phyloP scores from a whole-genome alignment of 1,140 invertebrate species.

The Ostrea edulis region DNA sequence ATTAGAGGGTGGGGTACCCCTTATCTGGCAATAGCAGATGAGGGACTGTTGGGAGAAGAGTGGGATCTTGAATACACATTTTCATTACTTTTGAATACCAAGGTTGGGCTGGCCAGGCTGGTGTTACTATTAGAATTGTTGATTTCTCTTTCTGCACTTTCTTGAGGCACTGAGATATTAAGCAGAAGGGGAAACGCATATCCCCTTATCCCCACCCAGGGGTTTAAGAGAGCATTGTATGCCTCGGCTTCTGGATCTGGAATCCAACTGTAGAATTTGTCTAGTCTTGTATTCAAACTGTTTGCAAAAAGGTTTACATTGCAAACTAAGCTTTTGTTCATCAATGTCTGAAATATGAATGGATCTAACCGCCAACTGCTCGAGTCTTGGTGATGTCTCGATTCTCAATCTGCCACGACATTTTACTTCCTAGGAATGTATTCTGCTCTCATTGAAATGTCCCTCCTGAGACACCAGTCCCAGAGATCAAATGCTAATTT shows the following conservation, averaged over 20 bases:
- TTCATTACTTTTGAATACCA: slow-evolving; percentile 23
- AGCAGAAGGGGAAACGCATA: slow-evolving; percentile 44
- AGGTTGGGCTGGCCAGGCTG: slow-evolving; percentile 43
- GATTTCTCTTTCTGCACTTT: slow-evolving; percentile 11
- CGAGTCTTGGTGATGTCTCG: slow-evolving; percentile 5
- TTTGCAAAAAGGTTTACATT: slow-evolving; percentile 36
- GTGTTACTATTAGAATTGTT: slow-evolving; percentile 28
- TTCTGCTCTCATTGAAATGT: slow-evolving; percentile 40
- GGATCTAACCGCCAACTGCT: too few species aligned
- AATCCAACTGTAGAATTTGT: slow-evolving; percentile 42
- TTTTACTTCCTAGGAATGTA: slow-evolving; percentile 39
- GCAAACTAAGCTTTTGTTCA: neutral
- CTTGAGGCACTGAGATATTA: slow-evolving; percentile 18
- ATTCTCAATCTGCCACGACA: slow-evolving; percentile 41
- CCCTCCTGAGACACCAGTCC: slow-evolving; percentile 43
- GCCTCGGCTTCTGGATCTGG: slow-evolving; percentile 47
- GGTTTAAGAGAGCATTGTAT: slow-evolving; percentile 45
- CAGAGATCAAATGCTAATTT: slow-evolving; percentile 43
- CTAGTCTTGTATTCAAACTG: neutral
- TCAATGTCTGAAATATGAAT: slow-evolving; percentile 36
- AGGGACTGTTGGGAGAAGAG: neutral
- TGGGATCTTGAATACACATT: slow-evolving; percentile 6
- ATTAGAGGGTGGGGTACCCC: neutral
- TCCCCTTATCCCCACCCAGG: slow-evolving; percentile 20
- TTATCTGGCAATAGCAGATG: neutral